Evolutionary conservation across 2,888 invertebrate species (phyloP).

Genomic region (Aphidoletes aphidimyza): DNA sequence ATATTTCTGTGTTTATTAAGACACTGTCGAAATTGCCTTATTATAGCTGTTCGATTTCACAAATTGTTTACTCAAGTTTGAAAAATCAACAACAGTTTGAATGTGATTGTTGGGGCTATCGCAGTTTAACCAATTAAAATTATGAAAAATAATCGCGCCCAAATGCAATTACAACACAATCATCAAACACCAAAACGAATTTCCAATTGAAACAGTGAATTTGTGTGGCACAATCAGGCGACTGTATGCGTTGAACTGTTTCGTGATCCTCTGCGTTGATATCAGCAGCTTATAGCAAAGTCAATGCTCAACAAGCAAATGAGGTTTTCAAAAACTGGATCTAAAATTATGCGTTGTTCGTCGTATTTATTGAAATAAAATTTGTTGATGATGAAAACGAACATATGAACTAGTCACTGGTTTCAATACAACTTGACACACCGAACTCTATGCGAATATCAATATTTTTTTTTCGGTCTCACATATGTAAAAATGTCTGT

Average conservation of each 20-base stretch:
- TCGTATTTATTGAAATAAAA: not conserved
- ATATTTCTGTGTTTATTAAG: not conserved
- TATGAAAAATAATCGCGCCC: slow-evolving; percentile 7
- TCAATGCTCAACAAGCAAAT: not conserved
- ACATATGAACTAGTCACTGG: not conserved
- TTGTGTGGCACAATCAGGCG: too few species aligned
- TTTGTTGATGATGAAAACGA: not conserved
- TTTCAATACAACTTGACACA: not conserved
- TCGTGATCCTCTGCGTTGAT: not conserved
- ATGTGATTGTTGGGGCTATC: not conserved
- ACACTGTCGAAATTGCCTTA: not conserved
- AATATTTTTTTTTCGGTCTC: not conserved
- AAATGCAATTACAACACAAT: not conserved
- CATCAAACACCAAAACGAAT: not conserved
- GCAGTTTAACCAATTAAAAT: not conserved
- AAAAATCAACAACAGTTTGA: not conserved
- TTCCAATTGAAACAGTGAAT: not conserved
- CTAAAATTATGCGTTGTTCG: not conserved
- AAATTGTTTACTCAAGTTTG: not conserved
- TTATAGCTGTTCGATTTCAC: not conserved
- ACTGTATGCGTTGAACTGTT: not conserved
- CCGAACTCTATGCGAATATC: slow-evolving; percentile 2
- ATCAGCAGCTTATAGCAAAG: not conserved
- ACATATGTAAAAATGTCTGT: not conserved
- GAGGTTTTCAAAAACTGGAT: slow-evolving; percentile 12